Conservation (phyloP, 2,888 invertebrate species). For the Nymphalis polychloros region DNA sequence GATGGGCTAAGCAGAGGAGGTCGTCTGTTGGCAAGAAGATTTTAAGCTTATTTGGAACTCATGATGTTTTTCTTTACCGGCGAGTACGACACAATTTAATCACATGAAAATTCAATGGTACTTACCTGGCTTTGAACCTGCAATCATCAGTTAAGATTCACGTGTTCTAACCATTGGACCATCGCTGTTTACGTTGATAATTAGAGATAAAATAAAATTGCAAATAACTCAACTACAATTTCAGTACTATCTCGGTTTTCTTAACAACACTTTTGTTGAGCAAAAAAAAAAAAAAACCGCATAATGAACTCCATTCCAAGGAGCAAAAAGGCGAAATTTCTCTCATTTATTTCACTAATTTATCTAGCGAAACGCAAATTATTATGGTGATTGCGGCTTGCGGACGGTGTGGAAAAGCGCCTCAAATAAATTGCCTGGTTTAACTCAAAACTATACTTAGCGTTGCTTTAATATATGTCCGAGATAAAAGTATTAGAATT, state of each 20-base stretch:
- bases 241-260: neutral
- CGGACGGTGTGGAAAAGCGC: constrained; percentile 40
- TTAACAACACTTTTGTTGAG: neutral
- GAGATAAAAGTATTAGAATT: constrained; percentile 18
- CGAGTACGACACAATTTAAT: too few species aligned
- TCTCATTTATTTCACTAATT: constrained; percentile 38
- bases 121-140: too few species aligned
- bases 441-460: constrained; percentile 32
- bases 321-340: constrained; percentile 13
- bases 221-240: neutral
- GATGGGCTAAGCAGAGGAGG: too few species aligned
- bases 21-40: neutral
- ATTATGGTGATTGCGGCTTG: constrained; percentile 48
- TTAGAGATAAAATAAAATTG: neutral
- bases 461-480: constrained; percentile 28
- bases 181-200: too few species aligned
- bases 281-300: constrained; percentile 1
- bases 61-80: too few species aligned
- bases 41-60: neutral
- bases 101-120: too few species aligned
- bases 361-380: constrained; percentile 49
- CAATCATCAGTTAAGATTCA: too few species aligned
- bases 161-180: too few species aligned
- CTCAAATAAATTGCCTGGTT: constrained; percentile 30
- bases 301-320: constrained; percentile 1